Evolutionary conservation across 2,888 invertebrate species (phyloP).

Genomic region (Meganola albula): DNA sequence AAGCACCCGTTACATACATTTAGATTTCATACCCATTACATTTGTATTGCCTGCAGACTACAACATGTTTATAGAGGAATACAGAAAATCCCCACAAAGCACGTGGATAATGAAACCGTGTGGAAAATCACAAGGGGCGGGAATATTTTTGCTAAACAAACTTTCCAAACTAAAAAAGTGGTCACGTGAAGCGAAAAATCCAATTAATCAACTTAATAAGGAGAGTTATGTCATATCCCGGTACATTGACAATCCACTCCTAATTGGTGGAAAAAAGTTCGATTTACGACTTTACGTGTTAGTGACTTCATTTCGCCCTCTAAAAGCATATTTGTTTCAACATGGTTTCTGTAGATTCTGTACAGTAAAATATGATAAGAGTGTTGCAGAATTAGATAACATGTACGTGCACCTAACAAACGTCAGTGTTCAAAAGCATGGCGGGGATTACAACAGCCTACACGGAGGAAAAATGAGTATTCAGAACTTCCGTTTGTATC

Average conservation of each 20-base stretch:
- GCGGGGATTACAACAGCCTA: slow-evolving; percentile 95
- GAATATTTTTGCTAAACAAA: slow-evolving; percentile 97
- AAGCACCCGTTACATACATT: slow-evolving; percentile 84
- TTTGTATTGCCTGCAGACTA: slow-evolving; percentile 97
- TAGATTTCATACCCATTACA: slow-evolving; percentile 96
- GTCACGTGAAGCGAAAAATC: slow-evolving; percentile 90
- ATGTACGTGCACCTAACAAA: slow-evolving; percentile 98
- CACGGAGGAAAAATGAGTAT: slow-evolving; percentile 98
- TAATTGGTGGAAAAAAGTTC: slow-evolving; percentile 98
- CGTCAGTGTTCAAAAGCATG: slow-evolving; percentile 98
- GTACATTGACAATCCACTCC: slow-evolving; percentile 95
- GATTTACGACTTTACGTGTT: slow-evolving; percentile 94
- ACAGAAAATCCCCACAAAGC: slow-evolving; percentile 93
- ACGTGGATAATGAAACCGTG: slow-evolving; percentile 99
- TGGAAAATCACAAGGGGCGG: slow-evolving; percentile 94
- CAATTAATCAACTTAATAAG: slow-evolving; percentile 89
- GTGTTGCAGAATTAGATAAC: slow-evolving; percentile 91
- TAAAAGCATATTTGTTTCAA: slow-evolving; percentile 95
- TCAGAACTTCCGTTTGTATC: slow-evolving; percentile 91
- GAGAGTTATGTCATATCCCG: slow-evolving; percentile 98
- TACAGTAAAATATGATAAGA: slow-evolving; percentile 95
- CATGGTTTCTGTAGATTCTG: slow-evolving; percentile 98
- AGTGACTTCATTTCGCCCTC: slow-evolving; percentile 94
- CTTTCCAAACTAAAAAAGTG: slow-evolving; percentile 94
- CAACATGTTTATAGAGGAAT: slow-evolving; percentile 97